Base-by-base conservation (phyloP, 2,113 vertebrate species). In the Sinocyclocheilus grahami region DNA sequence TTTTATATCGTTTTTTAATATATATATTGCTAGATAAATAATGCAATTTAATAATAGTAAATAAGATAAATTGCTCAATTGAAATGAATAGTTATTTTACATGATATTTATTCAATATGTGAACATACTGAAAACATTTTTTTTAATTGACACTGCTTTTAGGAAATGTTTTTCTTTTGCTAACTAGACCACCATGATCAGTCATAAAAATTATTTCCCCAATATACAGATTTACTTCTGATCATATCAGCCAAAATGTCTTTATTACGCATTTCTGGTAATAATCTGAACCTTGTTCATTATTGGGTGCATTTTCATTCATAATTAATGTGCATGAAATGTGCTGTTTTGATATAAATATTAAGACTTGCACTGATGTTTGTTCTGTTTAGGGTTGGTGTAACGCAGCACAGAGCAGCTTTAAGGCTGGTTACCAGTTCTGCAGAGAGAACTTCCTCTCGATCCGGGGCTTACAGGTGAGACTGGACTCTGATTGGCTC, bases 381-480 rank as follows among this genome's bases (percentile, higher is more conserved):
- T 87, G 30, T 33, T 33, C 30, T 33, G 30, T 84, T 33, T 84
- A 95, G 98, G 97, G 97, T 0, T 99, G 98, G 98, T 93, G 94
- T 86, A 91, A 91, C 1, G 96, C 96, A 81, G 90, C 95, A 80
- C 96, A 94, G 92, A 95, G 95, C 48, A 92, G 96, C 22, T 74
- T 90, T 87, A 95, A 92, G 51, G 94, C 96, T 2, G 94, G 96
- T 83, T 97, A 93, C 79, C 91, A 76, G 84, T 99, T 97, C 94
- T 99, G 97, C 94, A 96, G 95, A 89, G 95, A 98, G 63, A 99
- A 98, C 93, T 99, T 99, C 39, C 92, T 99, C 89, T 99, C 98
- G 0, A 95, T 92, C 87, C 95, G 96, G 86, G 95, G 96, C 48
- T 93, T 99, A 87, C 98, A 98, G 95, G 98, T 97, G 86, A 90